Evolutionary conservation across 2,797 vertebrate genomes (phyloP).

Genomic region (Xiphophorus birchmanni): DNA sequence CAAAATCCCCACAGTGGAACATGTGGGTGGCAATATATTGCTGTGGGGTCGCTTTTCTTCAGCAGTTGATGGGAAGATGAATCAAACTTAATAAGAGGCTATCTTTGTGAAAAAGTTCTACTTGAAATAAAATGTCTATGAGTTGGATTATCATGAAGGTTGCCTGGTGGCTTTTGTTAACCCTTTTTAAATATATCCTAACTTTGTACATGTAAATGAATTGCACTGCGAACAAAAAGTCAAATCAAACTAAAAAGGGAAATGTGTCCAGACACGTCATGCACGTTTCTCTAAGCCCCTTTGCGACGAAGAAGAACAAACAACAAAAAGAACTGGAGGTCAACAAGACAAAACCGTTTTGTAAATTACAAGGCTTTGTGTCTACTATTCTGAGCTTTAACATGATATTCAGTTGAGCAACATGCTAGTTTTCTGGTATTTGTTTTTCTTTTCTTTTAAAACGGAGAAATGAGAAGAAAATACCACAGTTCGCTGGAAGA

Average conservation of each 20-base stretch:
- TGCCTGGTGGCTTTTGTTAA: not conserved
- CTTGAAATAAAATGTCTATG: not conserved
- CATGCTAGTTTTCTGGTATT: constrained; percentile 14
- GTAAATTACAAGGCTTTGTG: constrained; percentile 80
- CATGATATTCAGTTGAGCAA: constrained; percentile 61
- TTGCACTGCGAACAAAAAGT: not conserved
- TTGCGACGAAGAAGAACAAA: constrained; percentile 64
- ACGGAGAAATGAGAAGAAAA: constrained; percentile 46
- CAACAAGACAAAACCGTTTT: constrained; percentile 78
- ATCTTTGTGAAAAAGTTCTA: not conserved
- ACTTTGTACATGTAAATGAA: not conserved
- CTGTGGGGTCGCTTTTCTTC: not conserved
- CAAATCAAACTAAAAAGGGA: not conserved
- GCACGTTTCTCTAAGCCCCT: constrained; percentile 51
- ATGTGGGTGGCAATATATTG: not conserved
- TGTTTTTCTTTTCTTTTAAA: constrained; percentile 38
- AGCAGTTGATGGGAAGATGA: not conserved
- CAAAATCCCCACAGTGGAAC: no score
- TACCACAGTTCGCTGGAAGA: constrained; percentile 69
- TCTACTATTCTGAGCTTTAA: constrained; percentile 79
- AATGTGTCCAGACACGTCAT: constrained; percentile 42
- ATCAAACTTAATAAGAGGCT: not conserved
- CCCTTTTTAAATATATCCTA: not conserved
- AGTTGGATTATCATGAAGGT: not conserved
- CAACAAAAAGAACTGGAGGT: constrained; percentile 73